Conservation (phyloP, 2,888 invertebrate species). For the Hypena proboscidalis region DNA sequence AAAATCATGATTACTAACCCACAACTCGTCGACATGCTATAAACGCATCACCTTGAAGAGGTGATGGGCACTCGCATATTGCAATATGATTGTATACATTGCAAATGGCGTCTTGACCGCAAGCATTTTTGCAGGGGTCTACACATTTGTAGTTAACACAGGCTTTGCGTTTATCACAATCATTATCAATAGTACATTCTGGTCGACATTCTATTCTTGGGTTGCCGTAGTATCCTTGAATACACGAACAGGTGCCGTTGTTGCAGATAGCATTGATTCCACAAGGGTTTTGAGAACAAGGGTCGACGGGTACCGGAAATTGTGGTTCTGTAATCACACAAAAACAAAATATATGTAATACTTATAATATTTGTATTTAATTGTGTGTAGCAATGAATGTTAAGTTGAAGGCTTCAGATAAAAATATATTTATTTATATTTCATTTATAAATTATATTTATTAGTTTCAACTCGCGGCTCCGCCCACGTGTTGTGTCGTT, state of each 20-base stretch:
- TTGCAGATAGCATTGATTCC: slow-evolving; percentile 87
- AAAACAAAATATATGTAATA: slow-evolving; percentile 24
- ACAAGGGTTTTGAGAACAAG: slow-evolving; percentile 87
- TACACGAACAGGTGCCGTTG: slow-evolving; percentile 87
- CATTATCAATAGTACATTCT: slow-evolving; percentile 91
- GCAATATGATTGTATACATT: slow-evolving; percentile 92
- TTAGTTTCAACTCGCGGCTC: too few species aligned
- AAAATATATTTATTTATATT: too few species aligned
- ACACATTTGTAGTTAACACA: slow-evolving; percentile 90
- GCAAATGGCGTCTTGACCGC: slow-evolving; percentile 89
- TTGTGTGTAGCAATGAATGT: too few species aligned
- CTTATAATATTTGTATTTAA: too few species aligned
- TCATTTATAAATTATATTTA: too few species aligned
- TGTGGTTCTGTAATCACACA: slow-evolving; percentile 71
- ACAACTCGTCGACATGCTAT: slow-evolving; percentile 86
- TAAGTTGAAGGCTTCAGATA: too few species aligned
- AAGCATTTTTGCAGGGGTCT: slow-evolving; percentile 90
- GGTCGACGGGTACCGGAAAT: slow-evolving; percentile 70
- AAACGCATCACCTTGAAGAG: slow-evolving; percentile 92
- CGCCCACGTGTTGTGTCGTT: too few species aligned
- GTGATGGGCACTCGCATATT: slow-evolving; percentile 89
- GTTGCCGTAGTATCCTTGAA: slow-evolving; percentile 87
- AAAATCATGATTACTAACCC: slow-evolving; percentile 57
- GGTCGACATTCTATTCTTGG: slow-evolving; percentile 90
- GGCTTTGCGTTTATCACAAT: slow-evolving; percentile 89